These are phyloP conservation scores for Cyclophora punctaria DNA, from an alignment of 2,888 invertebrate genomes.

Conservation along the genomic window DNA sequence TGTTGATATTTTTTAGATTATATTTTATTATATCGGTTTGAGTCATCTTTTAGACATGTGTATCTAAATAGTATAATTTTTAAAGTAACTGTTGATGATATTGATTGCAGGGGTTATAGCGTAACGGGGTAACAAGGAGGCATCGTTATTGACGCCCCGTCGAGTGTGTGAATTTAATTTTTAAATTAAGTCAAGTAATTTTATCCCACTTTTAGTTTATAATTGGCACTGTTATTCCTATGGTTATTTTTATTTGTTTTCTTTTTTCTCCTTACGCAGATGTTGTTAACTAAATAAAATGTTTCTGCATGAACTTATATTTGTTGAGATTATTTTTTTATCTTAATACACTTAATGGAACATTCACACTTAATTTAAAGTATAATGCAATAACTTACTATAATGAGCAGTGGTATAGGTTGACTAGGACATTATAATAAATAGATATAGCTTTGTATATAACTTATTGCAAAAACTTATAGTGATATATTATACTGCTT, in stretches of 20 bases:
- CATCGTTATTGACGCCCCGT: slow-evolving; percentile 20
- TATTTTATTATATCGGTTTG: slow-evolving; percentile 61
- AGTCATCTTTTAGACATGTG: slow-evolving; percentile 52
- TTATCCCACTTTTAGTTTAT: slow-evolving; percentile 44
- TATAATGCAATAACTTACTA: slow-evolving; percentile 11
- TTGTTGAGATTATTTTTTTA: slow-evolving; percentile 44
- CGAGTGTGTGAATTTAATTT: slow-evolving; percentile 19
- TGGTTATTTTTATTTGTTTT: slow-evolving; percentile 59
- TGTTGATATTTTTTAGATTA: slow-evolving; percentile 69
- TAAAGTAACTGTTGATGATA: slow-evolving; percentile 42
- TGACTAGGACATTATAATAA: slow-evolving; percentile 20
- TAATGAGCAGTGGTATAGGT: too few relatives aligned
- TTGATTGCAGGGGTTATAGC: slow-evolving; percentile 29
- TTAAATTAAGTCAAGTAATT: slow-evolving; percentile 31
- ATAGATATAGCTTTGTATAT: slow-evolving; percentile 46
- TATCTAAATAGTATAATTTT: slow-evolving; percentile 47
- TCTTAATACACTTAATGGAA: slow-evolving; percentile 7
- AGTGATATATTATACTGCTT: slow-evolving; percentile 38
- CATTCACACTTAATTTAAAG: neutral
- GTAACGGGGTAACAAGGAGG: slow-evolving; percentile 23
- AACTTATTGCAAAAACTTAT: slow-evolving; percentile 35
- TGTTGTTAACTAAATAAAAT: slow-evolving; percentile 64
- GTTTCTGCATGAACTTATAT: slow-evolving; percentile 53
- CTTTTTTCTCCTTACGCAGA: slow-evolving; percentile 46
- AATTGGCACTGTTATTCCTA: slow-evolving; percentile 70